These are phyloP conservation scores for Alligator sinensis DNA, from an alignment of 2,113 vertebrate species.

Conservation along the genomic window DNA sequence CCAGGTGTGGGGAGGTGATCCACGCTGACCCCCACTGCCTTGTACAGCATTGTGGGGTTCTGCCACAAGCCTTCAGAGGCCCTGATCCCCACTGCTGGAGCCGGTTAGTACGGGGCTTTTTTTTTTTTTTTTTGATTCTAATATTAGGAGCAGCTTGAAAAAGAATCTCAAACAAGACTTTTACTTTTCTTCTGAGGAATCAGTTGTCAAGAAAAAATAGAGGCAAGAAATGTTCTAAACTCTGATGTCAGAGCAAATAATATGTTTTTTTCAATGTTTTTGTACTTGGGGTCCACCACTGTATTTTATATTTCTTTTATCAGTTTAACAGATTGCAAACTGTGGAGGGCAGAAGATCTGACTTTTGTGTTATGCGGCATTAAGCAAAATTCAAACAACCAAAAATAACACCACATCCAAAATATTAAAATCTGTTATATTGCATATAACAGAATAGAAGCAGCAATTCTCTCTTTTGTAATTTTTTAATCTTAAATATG, in stretches of 20 bases:
- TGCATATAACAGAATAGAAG: not conserved
- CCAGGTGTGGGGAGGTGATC: no score
- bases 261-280: not conserved
- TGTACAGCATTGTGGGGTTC: no score
- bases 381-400: not conserved
- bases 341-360: not conserved
- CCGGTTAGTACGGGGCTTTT: no score
- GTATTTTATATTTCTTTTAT: not conserved
- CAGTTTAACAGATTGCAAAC: not conserved
- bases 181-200: not conserved
- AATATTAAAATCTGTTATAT: not conserved
- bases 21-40: no score
- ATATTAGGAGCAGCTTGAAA: not conserved
- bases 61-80: no score
- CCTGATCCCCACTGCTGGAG: no score
- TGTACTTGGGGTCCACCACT: not conserved
- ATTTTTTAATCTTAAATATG: not conserved
- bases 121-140: no score
- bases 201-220: not conserved
- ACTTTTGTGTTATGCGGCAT: not conserved
- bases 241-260: not conserved
- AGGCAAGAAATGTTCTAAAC: not conserved
- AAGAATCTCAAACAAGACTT: not conserved
- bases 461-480: not conserved
- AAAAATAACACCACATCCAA: not conserved